Conservation (phyloP, 2,888 invertebrate species). For the Mallateleia sp. region DNA sequence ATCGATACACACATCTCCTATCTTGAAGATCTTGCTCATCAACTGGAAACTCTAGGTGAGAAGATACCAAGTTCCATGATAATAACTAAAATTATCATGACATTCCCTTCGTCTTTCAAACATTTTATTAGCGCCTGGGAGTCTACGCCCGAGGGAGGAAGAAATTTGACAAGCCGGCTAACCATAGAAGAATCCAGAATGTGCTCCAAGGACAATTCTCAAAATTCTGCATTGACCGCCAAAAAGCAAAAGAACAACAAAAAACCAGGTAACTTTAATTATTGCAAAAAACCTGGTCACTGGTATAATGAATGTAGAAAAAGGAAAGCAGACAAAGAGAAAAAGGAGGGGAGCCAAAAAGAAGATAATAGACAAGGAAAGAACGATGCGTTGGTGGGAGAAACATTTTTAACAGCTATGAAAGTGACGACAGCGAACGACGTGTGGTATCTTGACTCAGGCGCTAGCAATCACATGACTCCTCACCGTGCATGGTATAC, state of each 20-base stretch:
- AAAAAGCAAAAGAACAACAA: too few relatives aligned
- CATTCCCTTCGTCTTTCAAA: slow-evolving; percentile 60
- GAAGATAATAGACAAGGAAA: too few relatives aligned
- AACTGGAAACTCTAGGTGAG: slow-evolving; percentile 67
- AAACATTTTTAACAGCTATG: background rate
- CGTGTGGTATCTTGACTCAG: slow-evolving; percentile 14
- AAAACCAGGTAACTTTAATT: too few relatives aligned
- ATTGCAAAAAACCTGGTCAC: slow-evolving; percentile 69
- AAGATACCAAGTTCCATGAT: slow-evolving; percentile 67
- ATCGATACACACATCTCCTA: slow-evolving; percentile 79
- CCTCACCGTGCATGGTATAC: background rate
- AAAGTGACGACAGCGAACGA: background rate
- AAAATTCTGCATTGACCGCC: too few relatives aligned
- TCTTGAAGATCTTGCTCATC: slow-evolving; percentile 74
- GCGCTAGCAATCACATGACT: slow-evolving; percentile 16
- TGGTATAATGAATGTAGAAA: slow-evolving; percentile 49
- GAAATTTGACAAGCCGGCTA: too few relatives aligned
- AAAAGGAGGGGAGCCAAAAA: too few relatives aligned
- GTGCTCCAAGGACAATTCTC: too few relatives aligned
- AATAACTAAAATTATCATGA: slow-evolving; percentile 79
- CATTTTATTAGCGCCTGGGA: slow-evolving; percentile 79
- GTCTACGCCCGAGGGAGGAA: too few relatives aligned
- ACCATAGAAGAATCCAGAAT: too few relatives aligned
- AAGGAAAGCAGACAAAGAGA: slow-evolving; percentile 34
- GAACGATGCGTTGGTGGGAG: background rate